A percentile compares a stretch with the other conserved stretches of the same genome.
These are phyloP conservation scores for Atlantisia rogersi DNA, from an alignment of 2,113 vertebrate genomes.

Conservation along the genomic window DNA sequence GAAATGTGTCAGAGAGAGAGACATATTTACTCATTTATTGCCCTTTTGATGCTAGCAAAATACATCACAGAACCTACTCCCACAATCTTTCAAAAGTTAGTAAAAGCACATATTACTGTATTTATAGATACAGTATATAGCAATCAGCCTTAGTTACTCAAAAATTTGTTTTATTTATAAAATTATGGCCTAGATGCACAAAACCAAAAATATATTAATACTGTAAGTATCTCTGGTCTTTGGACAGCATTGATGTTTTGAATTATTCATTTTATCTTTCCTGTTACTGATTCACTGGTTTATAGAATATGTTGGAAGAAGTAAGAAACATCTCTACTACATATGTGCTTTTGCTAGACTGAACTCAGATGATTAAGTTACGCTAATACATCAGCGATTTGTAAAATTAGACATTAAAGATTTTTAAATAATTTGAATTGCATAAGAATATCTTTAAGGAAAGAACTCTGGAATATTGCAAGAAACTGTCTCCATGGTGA, in stretches of 20 bases:
- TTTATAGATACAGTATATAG: background rate
- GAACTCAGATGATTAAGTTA: background rate
- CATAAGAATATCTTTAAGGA: background rate
- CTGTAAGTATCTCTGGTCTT: background rate
- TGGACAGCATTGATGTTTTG: background rate
- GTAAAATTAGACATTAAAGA: constrained; percentile 11
- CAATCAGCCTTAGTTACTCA: background rate
- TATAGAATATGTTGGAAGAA: background rate
- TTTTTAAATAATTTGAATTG: background rate
- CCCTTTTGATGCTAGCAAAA: background rate
- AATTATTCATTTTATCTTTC: constrained; percentile 12
- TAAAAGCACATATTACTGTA: background rate
- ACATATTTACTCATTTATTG: background rate
- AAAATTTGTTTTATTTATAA: background rate
- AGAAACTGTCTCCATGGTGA: background rate
- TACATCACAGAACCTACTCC: background rate
- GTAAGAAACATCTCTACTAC: background rate
- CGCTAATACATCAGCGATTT: background rate
- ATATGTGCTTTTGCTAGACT: background rate
- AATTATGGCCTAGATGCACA: background rate
- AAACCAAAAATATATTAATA: background rate
- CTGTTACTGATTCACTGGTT: background rate
- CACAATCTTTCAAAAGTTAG: background rate
- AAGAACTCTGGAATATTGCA: background rate
- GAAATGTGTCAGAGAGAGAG: background rate